Evolutionary conservation across 1,140 invertebrate genomes (phyloP), one percentile per base, ranked within the genome.

Genomic region (Pogonus chalceus): DNA sequence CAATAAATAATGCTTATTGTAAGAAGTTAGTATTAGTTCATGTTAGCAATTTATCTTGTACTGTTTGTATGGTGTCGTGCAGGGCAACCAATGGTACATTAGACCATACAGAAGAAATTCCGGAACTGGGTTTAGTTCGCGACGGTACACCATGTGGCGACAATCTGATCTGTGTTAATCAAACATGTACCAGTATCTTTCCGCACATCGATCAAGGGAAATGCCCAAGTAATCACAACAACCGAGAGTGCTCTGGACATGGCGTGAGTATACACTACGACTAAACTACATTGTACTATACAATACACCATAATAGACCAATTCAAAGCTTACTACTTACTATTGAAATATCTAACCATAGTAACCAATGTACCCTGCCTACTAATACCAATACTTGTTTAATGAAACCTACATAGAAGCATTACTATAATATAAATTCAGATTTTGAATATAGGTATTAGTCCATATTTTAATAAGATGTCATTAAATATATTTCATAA

Each of bases 141-240:
- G 91, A 95, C 73, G 92, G 92, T 9, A 92, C 91, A 20, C 87
- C 87, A n/a, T 96, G 92, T 69, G 90, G 88, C 23, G 85, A 91
- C 60, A 87, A 90, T 72, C 78, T 88, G 68, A 87, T 96, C 64
- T 96, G 92, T 75, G 79, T 93, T 54, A 96, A 96, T 79, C 90
- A 94, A 74, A 89, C 90, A 20, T 96, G 92, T 71, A 80, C 83
- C 26, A 89, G 81, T 64, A 79, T 91, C 53, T 89, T 86, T 70
- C 84, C 85, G 9, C 82, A 84, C 71, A 82, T 90, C 35, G 86
- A 89, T 70, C 83, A 85, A 69, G 85, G 82, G 53, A 86, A 85
- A 66, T 97, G 93, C 73, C 91, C 91, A 39, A 88, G 82, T 54
- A 94, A 93, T 69, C 86, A 89, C 69, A 81, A 88, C 62, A 86